Base-by-base conservation (phyloP, 2,113 vertebrate genomes). In the Sarotherodon lohbergeri region DNA sequence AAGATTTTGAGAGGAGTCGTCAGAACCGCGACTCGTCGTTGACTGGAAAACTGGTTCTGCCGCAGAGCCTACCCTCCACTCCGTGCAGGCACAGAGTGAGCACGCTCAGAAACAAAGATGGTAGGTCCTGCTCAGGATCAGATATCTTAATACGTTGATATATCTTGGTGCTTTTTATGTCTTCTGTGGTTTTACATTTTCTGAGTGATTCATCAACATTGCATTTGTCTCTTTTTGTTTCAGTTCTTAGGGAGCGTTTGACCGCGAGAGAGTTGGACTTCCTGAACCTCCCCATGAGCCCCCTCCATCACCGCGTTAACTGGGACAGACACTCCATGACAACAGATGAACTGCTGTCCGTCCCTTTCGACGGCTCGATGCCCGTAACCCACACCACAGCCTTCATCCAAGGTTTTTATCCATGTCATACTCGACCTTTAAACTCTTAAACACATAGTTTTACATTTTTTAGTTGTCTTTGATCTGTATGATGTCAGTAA, bases 311-410 rank as follows among this genome's bases (percentile, higher is more conserved):
- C 86, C 32, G 85, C 19, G 32, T 95, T 39, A 86, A 97, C 63
- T 63, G 83, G 3, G 98, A 98, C 78, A 86, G 93, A 9, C 32
- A 97, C 7, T 98, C 98, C 27, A 95, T 99, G 80, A 97, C 97
- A 1, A 99, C 98, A 0, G 97, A 99, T 24, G 98, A 99, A 86
- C 95, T 99, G 1, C 91, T 99, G 81, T 92, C 91, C 3, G 93
- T 97, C 22, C 97, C 98, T 2, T 57, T 93, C 0, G 97, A 98
- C 4, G 98, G 98, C 22, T 98, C 97, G 0, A 90, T 97, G 84
- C 96, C 97, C 0, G 92, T 97, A 83, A 94, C 93, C 66, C 90
- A 90, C 43, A 86, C 43, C 43, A 86, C 82, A 1, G 90, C 92
- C 12, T 88, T 91, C 34, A 68, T 93, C 12, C 56, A 17, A 80